Percentiles rank a stretch among this genome's conserved stretches.
Conservation (phyloP, 1,140 invertebrate species). For the Solen grandis region DNA sequence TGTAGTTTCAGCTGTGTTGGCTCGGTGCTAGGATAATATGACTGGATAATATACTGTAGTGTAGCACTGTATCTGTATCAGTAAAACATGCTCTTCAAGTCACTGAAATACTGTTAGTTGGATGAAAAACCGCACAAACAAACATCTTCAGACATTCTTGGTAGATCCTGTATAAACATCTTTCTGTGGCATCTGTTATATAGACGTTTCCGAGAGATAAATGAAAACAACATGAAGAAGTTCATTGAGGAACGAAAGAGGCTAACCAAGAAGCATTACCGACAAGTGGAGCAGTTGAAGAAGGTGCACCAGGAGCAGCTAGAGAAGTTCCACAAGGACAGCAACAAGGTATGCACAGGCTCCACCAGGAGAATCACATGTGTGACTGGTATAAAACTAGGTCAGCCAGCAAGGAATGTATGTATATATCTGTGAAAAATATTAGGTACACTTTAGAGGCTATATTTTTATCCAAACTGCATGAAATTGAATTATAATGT, state of each 20-base stretch:
- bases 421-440: background rate
- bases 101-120: too few relatives aligned
- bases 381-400: slow-evolving; percentile 81
- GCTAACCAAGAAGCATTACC: slow-evolving; percentile 92
- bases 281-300: slow-evolving; percentile 96
- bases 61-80: too few relatives aligned
- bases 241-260: slow-evolving; percentile 98
- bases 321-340: slow-evolving; percentile 93
- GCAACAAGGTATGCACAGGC: slow-evolving; percentile 92
- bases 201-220: slow-evolving; percentile 91
- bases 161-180: too few relatives aligned
- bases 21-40: too few relatives aligned
- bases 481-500: background rate
- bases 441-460: background rate
- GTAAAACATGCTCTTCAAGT: too few relatives aligned
- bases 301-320: slow-evolving; percentile 95
- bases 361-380: slow-evolving; percentile 94
- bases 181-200: too few relatives aligned
- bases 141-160: too few relatives aligned
- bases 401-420: background rate
- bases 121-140: too few relatives aligned
- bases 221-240: slow-evolving; percentile 99
- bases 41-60: too few relatives aligned
- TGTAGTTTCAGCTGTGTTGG: too few relatives aligned
- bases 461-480: background rate